A percentile compares a stretch with the other conserved stretches of the same genome.
Evolutionary conservation across 2,888 invertebrate species (phyloP).

Genomic region (Barypeithes pellucidus): DNA sequence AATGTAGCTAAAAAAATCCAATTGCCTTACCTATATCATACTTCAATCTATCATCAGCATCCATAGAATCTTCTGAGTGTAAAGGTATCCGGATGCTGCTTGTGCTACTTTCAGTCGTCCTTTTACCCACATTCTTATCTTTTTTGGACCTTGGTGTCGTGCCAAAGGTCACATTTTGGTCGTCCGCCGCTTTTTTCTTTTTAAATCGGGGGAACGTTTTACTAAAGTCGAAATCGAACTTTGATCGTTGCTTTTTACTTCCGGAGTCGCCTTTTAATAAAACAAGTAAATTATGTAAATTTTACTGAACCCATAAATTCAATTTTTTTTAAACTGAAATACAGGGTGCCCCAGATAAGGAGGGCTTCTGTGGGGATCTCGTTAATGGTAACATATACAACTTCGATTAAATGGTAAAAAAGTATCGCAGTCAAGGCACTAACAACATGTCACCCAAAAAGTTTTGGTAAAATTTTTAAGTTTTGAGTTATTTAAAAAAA

Average conservation of each 20-base stretch:
- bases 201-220: slow-evolving; percentile 86
- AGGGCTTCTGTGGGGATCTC: too few relatives aligned
- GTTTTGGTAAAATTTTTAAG: too few relatives aligned
- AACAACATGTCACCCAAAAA: too few relatives aligned
- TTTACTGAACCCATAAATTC: too few relatives aligned
- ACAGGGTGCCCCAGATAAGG: too few relatives aligned
- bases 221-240: slow-evolving; percentile 78
- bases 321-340: too few relatives aligned
- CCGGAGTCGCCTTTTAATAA: slow-evolving; percentile 43
- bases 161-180: slow-evolving; percentile 72
- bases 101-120: slow-evolving; percentile 54
- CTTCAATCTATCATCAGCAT: slow-evolving; percentile 68
- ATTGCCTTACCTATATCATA: slow-evolving; percentile 18
- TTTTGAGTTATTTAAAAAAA: too few relatives aligned
- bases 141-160: slow-evolving; percentile 74
- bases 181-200: slow-evolving; percentile 59
- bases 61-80: slow-evolving; percentile 66
- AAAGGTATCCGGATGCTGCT: slow-evolving; percentile 65
- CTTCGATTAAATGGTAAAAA: too few relatives aligned
- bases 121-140: slow-evolving; percentile 28
- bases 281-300: too few relatives aligned
- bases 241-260: slow-evolving; percentile 58
- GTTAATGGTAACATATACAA: too few relatives aligned
- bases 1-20: too few relatives aligned
- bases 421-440: too few relatives aligned